phyloP scores from a whole-genome alignment of 2,888 invertebrate species.

The Agrochola macilenta region DNA sequence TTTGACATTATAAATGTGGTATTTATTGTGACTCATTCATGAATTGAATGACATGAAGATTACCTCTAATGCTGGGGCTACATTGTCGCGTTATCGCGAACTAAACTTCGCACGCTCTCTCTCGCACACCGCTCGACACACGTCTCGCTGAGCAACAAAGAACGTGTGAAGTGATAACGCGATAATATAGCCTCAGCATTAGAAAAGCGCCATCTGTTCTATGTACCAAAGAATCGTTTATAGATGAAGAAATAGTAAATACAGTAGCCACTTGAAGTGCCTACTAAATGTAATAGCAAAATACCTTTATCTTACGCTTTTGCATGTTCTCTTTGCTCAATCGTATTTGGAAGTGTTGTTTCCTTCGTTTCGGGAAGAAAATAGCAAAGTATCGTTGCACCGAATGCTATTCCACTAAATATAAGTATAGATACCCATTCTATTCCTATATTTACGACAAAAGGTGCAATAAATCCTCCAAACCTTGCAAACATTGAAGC shows the following conservation, averaged over 20 bases:
- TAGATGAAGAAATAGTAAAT: not conserved
- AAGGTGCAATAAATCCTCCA: slow-evolving; percentile 93
- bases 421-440: slow-evolving; percentile 80
- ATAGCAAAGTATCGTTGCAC: slow-evolving; percentile 79
- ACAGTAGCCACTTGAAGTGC: not conserved
- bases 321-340: slow-evolving; percentile 77
- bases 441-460: slow-evolving; percentile 90
- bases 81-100: no score
- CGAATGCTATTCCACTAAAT: slow-evolving; percentile 71
- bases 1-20: not conserved
- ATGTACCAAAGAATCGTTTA: not conserved
- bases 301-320: slow-evolving; percentile 9
- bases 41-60: not conserved
- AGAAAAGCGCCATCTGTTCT: not conserved
- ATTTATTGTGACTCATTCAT: not conserved
- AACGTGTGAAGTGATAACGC: no score
- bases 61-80: not conserved
- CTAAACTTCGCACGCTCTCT: no score
- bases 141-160: no score
- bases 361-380: slow-evolving; percentile 85
- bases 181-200: no score
- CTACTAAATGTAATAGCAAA: slow-evolving; percentile 1
- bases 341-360: slow-evolving; percentile 80
- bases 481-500: slow-evolving; percentile 92
- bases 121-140: no score